phyloP scores from a whole-genome alignment of 2,113 vertebrate genomes.

The human region DNA sequence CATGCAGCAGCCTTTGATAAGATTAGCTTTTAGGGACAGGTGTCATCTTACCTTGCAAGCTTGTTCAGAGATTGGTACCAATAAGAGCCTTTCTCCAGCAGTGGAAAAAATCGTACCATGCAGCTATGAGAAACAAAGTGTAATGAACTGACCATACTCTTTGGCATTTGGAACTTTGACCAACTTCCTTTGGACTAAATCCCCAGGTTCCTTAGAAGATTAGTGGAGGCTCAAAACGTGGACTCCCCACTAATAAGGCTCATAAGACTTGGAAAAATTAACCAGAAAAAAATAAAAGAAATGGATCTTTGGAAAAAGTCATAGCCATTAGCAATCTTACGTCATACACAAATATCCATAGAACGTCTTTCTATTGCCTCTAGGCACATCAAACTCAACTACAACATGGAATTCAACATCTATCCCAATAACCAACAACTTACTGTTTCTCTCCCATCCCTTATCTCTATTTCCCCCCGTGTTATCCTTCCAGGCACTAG shows the following conservation, averaged over 20 bases:
- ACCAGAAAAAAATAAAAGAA: background rate
- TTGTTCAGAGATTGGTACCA: background rate
- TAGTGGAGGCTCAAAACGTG: background rate
- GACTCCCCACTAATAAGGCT: background rate
- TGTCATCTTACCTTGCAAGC: background rate
- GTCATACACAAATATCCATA: background rate
- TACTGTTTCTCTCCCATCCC: background rate
- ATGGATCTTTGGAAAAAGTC: constrained; percentile 5
- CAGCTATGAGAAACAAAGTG: background rate
- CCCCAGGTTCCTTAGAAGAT: background rate
- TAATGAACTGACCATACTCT: background rate
- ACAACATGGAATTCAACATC: background rate
- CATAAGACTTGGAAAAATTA: background rate
- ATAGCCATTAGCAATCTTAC: background rate
- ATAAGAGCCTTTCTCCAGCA: background rate
- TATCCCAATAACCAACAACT: background rate
- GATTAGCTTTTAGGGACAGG: background rate
- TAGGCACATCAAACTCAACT: background rate
- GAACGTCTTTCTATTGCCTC: background rate
- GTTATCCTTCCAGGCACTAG: background rate
- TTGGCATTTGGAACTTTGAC: background rate
- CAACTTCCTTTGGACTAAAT: background rate
- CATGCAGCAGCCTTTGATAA: background rate
- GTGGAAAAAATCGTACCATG: background rate
- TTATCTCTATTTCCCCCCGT: background rate